Evolutionary conservation across 2,888 invertebrate species (phyloP).

Genomic region (Boloria selene): DNA sequence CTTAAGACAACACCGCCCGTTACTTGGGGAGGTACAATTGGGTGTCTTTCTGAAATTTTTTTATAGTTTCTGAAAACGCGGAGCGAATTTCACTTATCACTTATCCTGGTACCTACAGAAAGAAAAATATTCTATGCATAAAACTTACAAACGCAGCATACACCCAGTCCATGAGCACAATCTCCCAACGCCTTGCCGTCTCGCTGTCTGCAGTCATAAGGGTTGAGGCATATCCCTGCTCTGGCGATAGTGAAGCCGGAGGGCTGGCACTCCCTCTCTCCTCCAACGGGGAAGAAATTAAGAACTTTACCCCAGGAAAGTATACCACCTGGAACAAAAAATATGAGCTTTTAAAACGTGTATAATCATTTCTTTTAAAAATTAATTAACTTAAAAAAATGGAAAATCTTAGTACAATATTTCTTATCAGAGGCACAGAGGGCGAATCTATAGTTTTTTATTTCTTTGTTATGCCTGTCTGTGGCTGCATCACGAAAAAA

Average conservation of each 20-base stretch:
- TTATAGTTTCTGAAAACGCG: no score
- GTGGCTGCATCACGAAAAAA: no score
- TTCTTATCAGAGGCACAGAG: no score
- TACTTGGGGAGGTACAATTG: no score
- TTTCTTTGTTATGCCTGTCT: no score
- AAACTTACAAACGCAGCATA: constrained; percentile 92
- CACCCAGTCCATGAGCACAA: constrained; percentile 92
- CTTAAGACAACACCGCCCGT: no score
- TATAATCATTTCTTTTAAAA: background rate
- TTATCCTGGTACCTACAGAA: no score
- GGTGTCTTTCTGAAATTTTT: no score
- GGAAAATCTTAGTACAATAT: no score
- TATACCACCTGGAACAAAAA: constrained; percentile 52
- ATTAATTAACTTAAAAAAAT: no score
- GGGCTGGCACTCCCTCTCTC: constrained; percentile 90
- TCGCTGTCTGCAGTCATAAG: constrained; percentile 91
- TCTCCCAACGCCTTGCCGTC: constrained; percentile 87
- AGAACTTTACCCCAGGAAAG: constrained; percentile 83
- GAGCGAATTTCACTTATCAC: no score
- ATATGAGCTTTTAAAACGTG: background rate
- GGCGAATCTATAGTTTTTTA: no score
- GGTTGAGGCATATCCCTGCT: constrained; percentile 90
- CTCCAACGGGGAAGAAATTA: constrained; percentile 92
- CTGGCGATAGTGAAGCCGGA: constrained; percentile 87
- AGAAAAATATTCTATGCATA: background rate